Conservation (phyloP, 2,888 invertebrate genomes). For the Timema podura region DNA sequence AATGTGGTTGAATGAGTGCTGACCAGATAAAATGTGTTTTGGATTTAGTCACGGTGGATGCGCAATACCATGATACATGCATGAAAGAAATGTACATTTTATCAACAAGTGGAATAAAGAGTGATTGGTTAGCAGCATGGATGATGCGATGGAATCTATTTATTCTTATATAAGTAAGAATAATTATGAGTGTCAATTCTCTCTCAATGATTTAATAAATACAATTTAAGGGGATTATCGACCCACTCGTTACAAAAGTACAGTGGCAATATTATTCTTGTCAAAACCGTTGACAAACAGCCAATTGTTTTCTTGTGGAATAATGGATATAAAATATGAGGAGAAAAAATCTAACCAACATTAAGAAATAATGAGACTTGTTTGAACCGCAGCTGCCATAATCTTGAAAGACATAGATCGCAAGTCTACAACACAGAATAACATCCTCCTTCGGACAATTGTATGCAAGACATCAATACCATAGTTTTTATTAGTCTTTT, state of each 20-base stretch:
- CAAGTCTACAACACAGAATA: conserved; percentile 27
- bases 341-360: conserved; percentile 11
- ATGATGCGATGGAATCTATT: background rate
- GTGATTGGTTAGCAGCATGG: no score
- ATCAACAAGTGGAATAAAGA: no score
- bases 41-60: no score
- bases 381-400: conserved; percentile 29
- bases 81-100: no score
- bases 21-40: background rate
- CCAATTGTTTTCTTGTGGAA: conserved; percentile 30
- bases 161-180: background rate
- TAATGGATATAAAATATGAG: conserved; percentile 32
- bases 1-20: background rate
- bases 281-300: background rate
- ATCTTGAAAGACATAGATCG: conserved; percentile 28
- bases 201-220: background rate
- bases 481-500: conserved; percentile 29
- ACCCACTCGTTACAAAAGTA: background rate
- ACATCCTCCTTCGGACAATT: conserved; percentile 31
- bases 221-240: background rate
- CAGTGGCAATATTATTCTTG: background rate
- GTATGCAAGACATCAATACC: conserved; percentile 28
- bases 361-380: conserved; percentile 32
- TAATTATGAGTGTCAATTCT: background rate
- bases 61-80: no score